A percentile compares a stretch with the other conserved stretches of the same genome.
Evolutionary conservation across 2,888 invertebrate genomes (phyloP).

Genomic region (Euspilapteryx auroguttella): DNA sequence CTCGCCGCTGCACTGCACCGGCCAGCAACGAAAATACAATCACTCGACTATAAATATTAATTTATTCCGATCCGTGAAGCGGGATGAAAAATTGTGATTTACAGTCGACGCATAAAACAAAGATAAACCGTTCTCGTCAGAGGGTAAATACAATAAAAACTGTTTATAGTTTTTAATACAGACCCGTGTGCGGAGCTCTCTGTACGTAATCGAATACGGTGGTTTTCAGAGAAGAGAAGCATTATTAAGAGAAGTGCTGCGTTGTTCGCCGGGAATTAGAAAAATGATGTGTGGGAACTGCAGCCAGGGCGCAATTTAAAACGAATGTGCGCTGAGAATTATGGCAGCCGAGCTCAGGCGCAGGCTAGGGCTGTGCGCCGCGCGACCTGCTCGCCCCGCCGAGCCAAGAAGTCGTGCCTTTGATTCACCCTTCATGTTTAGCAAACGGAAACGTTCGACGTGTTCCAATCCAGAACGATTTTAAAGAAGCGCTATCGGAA

Average conservation of each 20-base stretch:
- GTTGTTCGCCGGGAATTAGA: slow-evolving; percentile 24
- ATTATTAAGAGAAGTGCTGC: slow-evolving; percentile 27
- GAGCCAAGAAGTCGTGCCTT: too few species aligned
- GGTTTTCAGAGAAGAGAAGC: slow-evolving; percentile 12
- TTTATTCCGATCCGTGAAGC: slow-evolving; percentile 14
- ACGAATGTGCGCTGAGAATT: slow-evolving; percentile 41
- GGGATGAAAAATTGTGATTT: slow-evolving; percentile 12
- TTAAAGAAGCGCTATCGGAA: background rate
- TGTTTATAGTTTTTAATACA: too few species aligned
- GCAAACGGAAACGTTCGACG: too few species aligned
- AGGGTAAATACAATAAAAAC: too few species aligned
- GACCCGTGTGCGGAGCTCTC: background rate
- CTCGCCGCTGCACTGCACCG: slow-evolving; percentile 12
- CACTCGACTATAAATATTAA: slow-evolving; percentile 20
- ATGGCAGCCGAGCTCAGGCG: slow-evolving; percentile 32
- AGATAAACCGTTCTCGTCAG: too few species aligned
- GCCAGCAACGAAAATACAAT: slow-evolving; percentile 18
- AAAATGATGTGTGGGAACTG: slow-evolving; percentile 51
- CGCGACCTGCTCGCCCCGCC: too few species aligned
- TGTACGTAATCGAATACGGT: slow-evolving; percentile 12
- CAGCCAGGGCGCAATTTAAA: slow-evolving; percentile 35
- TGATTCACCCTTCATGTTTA: too few species aligned
- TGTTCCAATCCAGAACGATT: too few species aligned
- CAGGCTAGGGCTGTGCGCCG: background rate
- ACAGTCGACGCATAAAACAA: slow-evolving; percentile 3